Evolutionary conservation across 2,888 invertebrate genomes (phyloP), one percentile per base, ranked within the genome.

Genomic region (Caenorhabditis imperialis): DNA sequence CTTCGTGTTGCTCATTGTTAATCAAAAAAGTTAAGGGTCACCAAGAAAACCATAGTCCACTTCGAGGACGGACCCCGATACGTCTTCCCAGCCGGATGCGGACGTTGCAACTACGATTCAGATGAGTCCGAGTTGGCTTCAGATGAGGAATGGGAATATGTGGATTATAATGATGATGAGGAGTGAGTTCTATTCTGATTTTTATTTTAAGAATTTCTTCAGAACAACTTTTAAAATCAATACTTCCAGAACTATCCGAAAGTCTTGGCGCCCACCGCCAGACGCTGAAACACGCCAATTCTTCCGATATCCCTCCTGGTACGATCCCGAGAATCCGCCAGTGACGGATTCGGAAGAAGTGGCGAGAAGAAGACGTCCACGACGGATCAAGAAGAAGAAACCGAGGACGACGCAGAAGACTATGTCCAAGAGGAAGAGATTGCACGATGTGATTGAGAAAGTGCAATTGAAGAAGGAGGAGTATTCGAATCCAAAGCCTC

Each of bases 1-100:
- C n/a, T n/a, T n/a, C n/a, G n/a, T n/a, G n/a, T n/a, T n/a, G n/a
- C n/a, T n/a, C n/a, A n/a, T n/a, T n/a, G n/a, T n/a, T n/a, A n/a
- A n/a, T n/a, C n/a, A n/a, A n/a, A n/a, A n/a, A n/a, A n/a, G n/a
- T n/a, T n/a, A n/a, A 58, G 48, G 5, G 60, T 60, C 0, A 50
- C 38, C 7, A 40, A 60, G 30, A 40, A 40, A 18, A 60, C 60
- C 2, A 30, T 50, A 0, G 30, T 60, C 1, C 14, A 30, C 30
- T 50, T 40, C 48, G 48, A 37, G 7, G 60, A 60, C 37, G 60
- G 60, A 1, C 48, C 48, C 1, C n/a, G 60, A 4, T 40, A 40
- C n/a, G 48, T 60, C 3, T 60, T n/a, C 14, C 60, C 60, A 12
- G 10, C 25, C 0, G 60, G 60, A 8, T 40, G 37, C 18, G 25